Evolutionary conservation across 2,888 invertebrate species (phyloP).

Genomic region (Leptinotarsa haldemani): DNA sequence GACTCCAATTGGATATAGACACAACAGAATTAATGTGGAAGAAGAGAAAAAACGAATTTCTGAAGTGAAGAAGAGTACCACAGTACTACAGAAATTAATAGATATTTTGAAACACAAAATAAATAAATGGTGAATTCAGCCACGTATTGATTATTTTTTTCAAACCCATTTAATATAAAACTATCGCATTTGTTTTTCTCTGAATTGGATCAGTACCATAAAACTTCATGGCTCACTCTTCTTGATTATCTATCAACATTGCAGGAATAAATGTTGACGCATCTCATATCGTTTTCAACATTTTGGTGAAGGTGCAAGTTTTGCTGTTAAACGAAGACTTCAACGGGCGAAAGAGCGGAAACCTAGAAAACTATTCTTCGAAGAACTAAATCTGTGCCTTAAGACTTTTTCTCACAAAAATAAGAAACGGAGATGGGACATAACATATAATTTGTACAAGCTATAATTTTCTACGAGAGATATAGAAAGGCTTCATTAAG

Average conservation of each 20-base stretch:
- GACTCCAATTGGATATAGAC: background rate
- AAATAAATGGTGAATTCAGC: too few species aligned
- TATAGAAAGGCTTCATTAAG: slow-evolving; percentile 32
- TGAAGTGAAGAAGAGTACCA: background rate
- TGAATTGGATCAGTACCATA: too few species aligned
- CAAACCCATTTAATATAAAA: too few species aligned
- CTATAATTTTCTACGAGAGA: slow-evolving; percentile 26
- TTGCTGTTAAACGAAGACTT: background rate
- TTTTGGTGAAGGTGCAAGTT: background rate
- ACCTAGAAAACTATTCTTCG: background rate
- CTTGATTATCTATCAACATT: too few species aligned
- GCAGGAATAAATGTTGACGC: too few species aligned
- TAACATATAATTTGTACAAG: slow-evolving; percentile 27
- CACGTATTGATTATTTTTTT: too few species aligned
- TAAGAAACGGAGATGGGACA: slow-evolving; percentile 26
- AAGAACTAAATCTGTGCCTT: slow-evolving; percentile 15
- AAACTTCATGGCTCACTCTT: too few species aligned
- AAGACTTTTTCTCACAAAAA: slow-evolving; percentile 28
- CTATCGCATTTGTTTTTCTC: too few species aligned
- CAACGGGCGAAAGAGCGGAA: background rate
- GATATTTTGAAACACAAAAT: too few species aligned
- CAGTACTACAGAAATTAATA: too few species aligned
- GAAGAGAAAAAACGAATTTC: background rate
- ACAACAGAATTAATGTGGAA: background rate
- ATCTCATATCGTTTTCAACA: too few species aligned